phyloP scores from a whole-genome alignment of 1,140 invertebrate species.

The Bombus affinis region DNA sequence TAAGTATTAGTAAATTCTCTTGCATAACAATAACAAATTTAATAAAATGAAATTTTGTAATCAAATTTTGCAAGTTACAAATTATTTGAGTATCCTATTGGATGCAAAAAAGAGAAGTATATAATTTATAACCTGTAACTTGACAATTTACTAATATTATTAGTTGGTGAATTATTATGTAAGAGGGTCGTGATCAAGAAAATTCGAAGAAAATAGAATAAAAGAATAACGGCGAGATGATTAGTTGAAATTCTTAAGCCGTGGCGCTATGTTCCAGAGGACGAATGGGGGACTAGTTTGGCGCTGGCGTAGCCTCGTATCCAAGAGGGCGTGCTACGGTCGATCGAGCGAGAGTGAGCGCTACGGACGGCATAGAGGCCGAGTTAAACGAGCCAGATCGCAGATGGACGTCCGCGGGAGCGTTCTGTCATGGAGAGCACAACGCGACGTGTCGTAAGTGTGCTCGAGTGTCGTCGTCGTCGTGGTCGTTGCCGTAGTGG shows the following conservation, averaged over 20 bases:
- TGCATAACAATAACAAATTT: background rate
- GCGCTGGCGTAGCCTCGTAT: constrained; percentile 46
- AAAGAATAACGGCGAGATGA: background rate
- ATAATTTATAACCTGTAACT: too few relatives aligned
- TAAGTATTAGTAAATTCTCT: background rate
- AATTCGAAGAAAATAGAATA: background rate
- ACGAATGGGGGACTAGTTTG: constrained; percentile 47
- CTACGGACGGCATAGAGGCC: constrained; percentile 52
- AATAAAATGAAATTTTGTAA: background rate
- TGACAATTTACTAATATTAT: background rate
- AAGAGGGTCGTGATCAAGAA: background rate
- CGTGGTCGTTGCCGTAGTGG: constrained; percentile 34
- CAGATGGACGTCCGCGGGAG: constrained; percentile 70
- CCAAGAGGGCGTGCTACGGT: constrained; percentile 57
- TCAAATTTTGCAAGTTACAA: background rate
- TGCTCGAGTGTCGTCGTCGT: constrained; percentile 54
- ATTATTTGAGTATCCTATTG: background rate
- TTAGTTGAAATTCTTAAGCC: background rate
- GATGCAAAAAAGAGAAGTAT: background rate
- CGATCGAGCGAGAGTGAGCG: constrained; percentile 65
- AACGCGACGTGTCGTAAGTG: constrained; percentile 62
- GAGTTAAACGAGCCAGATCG: constrained; percentile 66
- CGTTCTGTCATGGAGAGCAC: constrained; percentile 71
- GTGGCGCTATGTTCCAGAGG: constrained; percentile 1
- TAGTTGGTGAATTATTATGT: background rate